Evolutionary conservation across 2,888 invertebrate genomes (phyloP).

Genomic region (Ochropleura leucogaster): DNA sequence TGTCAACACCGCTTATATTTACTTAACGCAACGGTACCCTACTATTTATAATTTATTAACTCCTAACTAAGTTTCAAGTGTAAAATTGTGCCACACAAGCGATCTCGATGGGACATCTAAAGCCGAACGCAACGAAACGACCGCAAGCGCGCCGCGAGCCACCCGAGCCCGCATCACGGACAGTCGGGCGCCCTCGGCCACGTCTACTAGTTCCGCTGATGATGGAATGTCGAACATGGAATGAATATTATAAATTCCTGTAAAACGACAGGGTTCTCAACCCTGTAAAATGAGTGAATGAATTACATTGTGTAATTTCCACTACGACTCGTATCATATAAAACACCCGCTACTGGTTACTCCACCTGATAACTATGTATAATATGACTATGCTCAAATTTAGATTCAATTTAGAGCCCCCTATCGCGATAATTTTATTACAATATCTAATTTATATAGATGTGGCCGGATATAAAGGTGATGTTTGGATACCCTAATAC

Average conservation of each 20-base stretch:
- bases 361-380: slow-evolving; percentile 76
- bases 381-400: slow-evolving; percentile 78
- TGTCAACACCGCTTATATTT: slow-evolving; percentile 74
- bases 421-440: slow-evolving; percentile 79
- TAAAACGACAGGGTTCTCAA: slow-evolving; percentile 81
- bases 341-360: slow-evolving; percentile 81
- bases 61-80: slow-evolving; percentile 87
- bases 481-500: slow-evolving; percentile 81
- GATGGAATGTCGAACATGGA: slow-evolving; percentile 74
- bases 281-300: slow-evolving; percentile 78
- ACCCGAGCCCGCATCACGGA: not conserved
- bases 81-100: slow-evolving; percentile 89
- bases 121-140: slow-evolving; percentile 76
- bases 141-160: slow-evolving; percentile 62
- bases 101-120: slow-evolving; percentile 81
- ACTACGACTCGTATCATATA: slow-evolving; percentile 82
- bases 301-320: slow-evolving; percentile 73
- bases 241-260: slow-evolving; percentile 80
- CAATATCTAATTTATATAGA: slow-evolving; percentile 80
- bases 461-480: slow-evolving; percentile 85
- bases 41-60: slow-evolving; percentile 87
- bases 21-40: slow-evolving; percentile 80
- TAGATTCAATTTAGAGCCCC: slow-evolving; percentile 78
- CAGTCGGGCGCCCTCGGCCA: slow-evolving; percentile 26
- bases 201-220: slow-evolving; percentile 64